Base-by-base conservation (phyloP, 1,140 invertebrate genomes). In the Tetramorium simillimum region DNA sequence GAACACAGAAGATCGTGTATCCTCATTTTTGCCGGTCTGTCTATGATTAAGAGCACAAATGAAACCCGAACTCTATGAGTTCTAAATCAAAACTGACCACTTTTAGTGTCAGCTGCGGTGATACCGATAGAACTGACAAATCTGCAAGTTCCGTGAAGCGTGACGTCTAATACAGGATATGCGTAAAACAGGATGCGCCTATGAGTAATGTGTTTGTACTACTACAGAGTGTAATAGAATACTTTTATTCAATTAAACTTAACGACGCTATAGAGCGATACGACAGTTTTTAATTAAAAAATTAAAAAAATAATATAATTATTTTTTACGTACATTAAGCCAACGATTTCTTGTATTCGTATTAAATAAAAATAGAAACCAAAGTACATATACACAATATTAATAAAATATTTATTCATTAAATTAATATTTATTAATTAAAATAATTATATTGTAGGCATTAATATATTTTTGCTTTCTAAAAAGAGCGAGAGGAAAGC, bases 161-260 rank as follows among this genome's bases (percentile, higher is more conserved):
- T 92, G 92, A 93, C 92, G 69, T 67, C 70, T 51, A 33, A 75
- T 53, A 87, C 91, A 93, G 93, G 94, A 94, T 93, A 92, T 86
- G 90, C 78, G 88, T 70, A 88, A 91, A 62, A 82, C 93, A 94
- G 93, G 93, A 94, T 89, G 91, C 93, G 91, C 92, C 89, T 92
- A 77, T 90, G 89, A 91, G 84, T 78, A 90, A 91, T 89, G 88
- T 90, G 72, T 72, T 33, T 58, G 60, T 40, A 78, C 18, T 65
- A 21, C n/a, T 37, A 33, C 33, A 33, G 33, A 33, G 33, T 33
- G 3, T 33, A 33, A 4, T 33, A 33, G 3, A 33, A 33, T 33
- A 33, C 33, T 33, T 33, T 33, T 70, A 33, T 85, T 85, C 49
- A 80, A 49, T 82, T 60, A 76, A 81, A 21, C 69, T 63, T 87